Conservation (phyloP, 2,113 vertebrate genomes). For the Melanotaenia duboulayi region DNA sequence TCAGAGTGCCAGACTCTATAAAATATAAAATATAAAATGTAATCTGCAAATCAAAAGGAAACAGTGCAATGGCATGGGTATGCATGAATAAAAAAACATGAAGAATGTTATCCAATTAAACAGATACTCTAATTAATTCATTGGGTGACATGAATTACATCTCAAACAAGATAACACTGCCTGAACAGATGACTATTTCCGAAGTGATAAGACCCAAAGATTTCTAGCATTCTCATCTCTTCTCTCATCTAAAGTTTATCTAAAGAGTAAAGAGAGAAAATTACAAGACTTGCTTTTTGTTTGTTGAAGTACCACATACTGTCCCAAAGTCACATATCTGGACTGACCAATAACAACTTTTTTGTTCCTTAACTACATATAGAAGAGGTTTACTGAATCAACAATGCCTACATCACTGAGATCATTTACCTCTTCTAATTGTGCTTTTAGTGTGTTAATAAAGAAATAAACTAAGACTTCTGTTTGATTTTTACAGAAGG, state of each 20-base stretch:
- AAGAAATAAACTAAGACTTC: not conserved
- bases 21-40: not conserved
- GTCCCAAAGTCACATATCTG: not conserved
- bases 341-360: not conserved
- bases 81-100: not conserved
- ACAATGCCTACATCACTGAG: not conserved
- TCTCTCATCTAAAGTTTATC: not conserved
- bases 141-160: not conserved
- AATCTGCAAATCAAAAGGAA: not conserved
- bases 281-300: not conserved
- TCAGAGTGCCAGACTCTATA: constrained; percentile 22
- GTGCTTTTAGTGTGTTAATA: not conserved
- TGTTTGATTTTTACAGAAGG: not conserved
- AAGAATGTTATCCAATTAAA: not conserved
- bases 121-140: not conserved
- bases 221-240: not conserved
- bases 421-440: not conserved
- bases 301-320: not conserved
- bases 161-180: not conserved
- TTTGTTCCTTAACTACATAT: not conserved
- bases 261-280: not conserved
- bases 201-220: not conserved
- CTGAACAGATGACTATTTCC: not conserved
- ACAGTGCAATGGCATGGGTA: not conserved
- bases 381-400: not conserved